phyloP scores from a whole-genome alignment of 2,113 vertebrate genomes.

The Ammodytes marinus region DNA sequence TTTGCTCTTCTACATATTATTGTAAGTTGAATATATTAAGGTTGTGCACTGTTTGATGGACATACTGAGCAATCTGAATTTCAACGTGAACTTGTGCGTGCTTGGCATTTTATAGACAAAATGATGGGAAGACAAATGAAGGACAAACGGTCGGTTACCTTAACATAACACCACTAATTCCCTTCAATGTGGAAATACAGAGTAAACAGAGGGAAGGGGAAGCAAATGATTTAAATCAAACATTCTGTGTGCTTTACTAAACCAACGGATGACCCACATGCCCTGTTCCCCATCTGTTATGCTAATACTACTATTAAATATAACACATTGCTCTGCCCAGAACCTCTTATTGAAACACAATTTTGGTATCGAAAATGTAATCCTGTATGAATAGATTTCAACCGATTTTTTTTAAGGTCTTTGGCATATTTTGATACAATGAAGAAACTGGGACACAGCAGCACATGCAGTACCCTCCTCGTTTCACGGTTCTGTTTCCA shows the following conservation, averaged over 20 bases:
- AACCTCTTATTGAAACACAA: constrained; percentile 29
- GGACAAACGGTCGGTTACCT: constrained; percentile 3
- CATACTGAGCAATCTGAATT: neutral
- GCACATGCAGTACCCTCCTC: constrained; percentile 37
- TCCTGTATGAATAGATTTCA: constrained; percentile 53
- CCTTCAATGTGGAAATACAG: neutral
- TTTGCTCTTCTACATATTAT: neutral
- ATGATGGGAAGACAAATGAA: neutral
- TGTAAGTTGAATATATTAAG: neutral
- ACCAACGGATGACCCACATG: constrained; percentile 30
- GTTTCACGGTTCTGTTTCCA: constrained; percentile 52
- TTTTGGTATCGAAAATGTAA: constrained; percentile 35
- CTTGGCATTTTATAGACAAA: neutral
- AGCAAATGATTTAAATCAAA: constrained; percentile 21
- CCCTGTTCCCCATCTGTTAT: constrained; percentile 21
- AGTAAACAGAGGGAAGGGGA: constrained; percentile 1
- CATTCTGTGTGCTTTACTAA: constrained; percentile 36
- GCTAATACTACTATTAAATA: constrained; percentile 38
- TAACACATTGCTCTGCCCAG: constrained; percentile 26
- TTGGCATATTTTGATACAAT: constrained; percentile 64
- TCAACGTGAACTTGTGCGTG: neutral
- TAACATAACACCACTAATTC: constrained; percentile 3
- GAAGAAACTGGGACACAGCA: constrained; percentile 66
- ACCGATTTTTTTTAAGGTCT: constrained; percentile 55
- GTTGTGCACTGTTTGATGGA: neutral